Percentiles rank a stretch among this genome's conserved stretches.
phyloP scores from a whole-genome alignment of 1,140 invertebrate genomes.

The Aphelenchoides fujianensis region DNA sequence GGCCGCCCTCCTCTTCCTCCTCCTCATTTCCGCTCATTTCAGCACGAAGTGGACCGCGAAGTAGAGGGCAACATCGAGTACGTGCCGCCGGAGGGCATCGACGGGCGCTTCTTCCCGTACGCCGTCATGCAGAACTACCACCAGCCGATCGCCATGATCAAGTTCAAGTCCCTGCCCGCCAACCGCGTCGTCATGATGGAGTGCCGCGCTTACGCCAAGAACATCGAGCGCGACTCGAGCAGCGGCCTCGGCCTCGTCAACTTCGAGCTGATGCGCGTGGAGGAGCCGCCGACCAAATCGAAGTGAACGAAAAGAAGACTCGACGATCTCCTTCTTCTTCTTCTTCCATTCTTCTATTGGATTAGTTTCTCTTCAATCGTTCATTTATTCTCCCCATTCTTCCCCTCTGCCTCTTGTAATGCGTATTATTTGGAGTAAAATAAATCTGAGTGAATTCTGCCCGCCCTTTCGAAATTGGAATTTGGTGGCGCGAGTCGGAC shows the following conservation, averaged over 20 bases:
- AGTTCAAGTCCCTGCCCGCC: slow-evolving; percentile 54
- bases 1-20: slow-evolving; percentile 5
- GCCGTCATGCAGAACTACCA: slow-evolving; percentile 59
- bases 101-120: slow-evolving; percentile 59
- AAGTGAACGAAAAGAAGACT: not conserved
- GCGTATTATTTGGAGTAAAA: too few species aligned
- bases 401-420: too few species aligned
- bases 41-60: slow-evolving; percentile 54
- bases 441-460: too few species aligned
- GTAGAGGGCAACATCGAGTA: slow-evolving; percentile 51
- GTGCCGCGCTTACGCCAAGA: slow-evolving; percentile 58
- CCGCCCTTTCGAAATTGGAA: too few species aligned
- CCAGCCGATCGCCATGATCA: slow-evolving; percentile 61
- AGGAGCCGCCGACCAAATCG: not conserved
- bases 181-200: slow-evolving; percentile 61
- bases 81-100: slow-evolving; percentile 54
- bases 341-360: not conserved
- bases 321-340: not conserved
- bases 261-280: slow-evolving; percentile 42
- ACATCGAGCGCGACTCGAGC: slow-evolving; percentile 55
- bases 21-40: too few species aligned
- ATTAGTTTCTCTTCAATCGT: too few species aligned
- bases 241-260: slow-evolving; percentile 53
- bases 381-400: too few species aligned
- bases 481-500: too few species aligned